These are phyloP conservation scores for Labrus mixtus DNA, from an alignment of 2,113 vertebrate genomes.

Conservation along the genomic window DNA sequence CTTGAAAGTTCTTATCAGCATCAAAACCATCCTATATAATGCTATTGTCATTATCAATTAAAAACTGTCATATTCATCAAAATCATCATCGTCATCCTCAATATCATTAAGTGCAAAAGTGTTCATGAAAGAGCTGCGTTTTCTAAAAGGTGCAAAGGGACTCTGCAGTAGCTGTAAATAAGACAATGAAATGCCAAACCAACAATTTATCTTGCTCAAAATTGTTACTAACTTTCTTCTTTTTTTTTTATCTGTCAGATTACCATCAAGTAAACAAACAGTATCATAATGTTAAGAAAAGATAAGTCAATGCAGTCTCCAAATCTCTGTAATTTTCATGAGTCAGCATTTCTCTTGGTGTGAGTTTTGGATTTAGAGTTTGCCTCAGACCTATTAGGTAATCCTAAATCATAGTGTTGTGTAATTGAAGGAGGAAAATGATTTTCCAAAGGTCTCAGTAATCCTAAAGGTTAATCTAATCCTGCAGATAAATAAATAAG, in stretches of 20 bases:
- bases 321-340: constrained; percentile 54
- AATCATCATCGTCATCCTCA: too few relatives aligned
- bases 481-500: constrained; percentile 45
- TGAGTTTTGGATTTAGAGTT: constrained; percentile 14
- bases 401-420: constrained; percentile 39
- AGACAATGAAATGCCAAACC: too few relatives aligned
- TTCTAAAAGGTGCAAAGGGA: too few relatives aligned
- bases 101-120: too few relatives aligned
- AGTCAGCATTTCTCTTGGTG: constrained; percentile 31
- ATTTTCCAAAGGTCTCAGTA: constrained; percentile 10
- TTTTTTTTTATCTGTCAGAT: too few relatives aligned
- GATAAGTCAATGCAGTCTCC: constrained; percentile 13
- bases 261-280: constrained; percentile 18
- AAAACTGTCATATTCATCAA: too few relatives aligned
- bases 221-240: neutral
- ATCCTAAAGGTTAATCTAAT: constrained; percentile 50
- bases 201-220: neutral
- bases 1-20: too few relatives aligned
- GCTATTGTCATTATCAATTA: too few relatives aligned
- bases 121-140: too few relatives aligned
- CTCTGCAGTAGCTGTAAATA: too few relatives aligned
- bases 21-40: too few relatives aligned
- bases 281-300: neutral
- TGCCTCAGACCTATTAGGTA: constrained; percentile 40
- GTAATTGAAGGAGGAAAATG: constrained; percentile 9